Conservation (phyloP, 2,888 invertebrate genomes). For the Nineta flava region DNA sequence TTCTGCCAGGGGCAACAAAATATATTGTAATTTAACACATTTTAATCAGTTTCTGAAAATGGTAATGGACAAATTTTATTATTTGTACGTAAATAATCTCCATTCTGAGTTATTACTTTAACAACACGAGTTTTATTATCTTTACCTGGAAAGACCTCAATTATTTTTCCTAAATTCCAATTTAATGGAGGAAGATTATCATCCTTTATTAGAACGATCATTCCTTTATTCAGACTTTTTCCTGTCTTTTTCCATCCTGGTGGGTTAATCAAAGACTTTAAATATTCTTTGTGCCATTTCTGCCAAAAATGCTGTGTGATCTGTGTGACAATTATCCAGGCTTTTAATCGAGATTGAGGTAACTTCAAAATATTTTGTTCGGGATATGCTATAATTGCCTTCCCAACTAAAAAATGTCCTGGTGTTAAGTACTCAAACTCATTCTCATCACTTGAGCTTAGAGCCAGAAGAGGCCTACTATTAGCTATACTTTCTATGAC, state of each 20-base stretch:
- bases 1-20: too few species aligned
- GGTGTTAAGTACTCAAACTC: slow-evolving; percentile 3
- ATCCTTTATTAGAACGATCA: not conserved
- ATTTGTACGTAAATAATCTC: not conserved
- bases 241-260: not conserved
- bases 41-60: not conserved
- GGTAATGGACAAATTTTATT: not conserved
- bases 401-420: slow-evolving; percentile 8
- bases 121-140: not conserved
- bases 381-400: slow-evolving; percentile 8
- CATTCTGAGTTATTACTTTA: not conserved
- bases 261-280: not conserved
- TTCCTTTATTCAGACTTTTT: not conserved
- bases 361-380: not conserved
- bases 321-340: slow-evolving; percentile 12
- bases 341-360: not conserved
- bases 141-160: not conserved
- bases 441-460: slow-evolving; percentile 4
- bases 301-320: slow-evolving; percentile 18
- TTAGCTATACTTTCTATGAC: slow-evolving; percentile 15
- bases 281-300: slow-evolving; percentile 11
- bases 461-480: slow-evolving; percentile 12
- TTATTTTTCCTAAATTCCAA: not conserved
- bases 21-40: too few species aligned
- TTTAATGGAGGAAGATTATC: not conserved